Evolutionary conservation across 1,140 invertebrate genomes (phyloP), one percentile per base, ranked within the genome.

Genomic region (Oryzaephilus surinamensis): DNA sequence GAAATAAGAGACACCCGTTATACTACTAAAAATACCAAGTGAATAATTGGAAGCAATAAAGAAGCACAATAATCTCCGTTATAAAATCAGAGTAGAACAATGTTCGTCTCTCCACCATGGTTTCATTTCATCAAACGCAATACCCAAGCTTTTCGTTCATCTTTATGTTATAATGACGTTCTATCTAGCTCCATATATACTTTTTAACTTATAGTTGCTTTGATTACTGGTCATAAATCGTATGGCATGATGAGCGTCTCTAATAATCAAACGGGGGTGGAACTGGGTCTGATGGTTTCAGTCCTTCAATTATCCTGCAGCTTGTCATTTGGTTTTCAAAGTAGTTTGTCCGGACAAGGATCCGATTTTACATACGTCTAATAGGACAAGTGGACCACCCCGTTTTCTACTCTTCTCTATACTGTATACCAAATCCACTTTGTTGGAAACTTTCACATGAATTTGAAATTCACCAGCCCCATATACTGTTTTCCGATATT

Each of bases 311-410:
- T 43, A 43, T 43, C 41, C 41, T 34, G 33, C 28, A 43, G 41
- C 41, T 43, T 43, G 33, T 43, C 41, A 43, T 43, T 43, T 43
- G 41, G 33, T 43, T 43, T 43, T 43, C 41, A 43, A 43, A 43
- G 41, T 20, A 43, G 41, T 34, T 33, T 11, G 17, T 29, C 21
- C 27, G 30, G 41, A 15, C 32, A 26, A n/a, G 24, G 33, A 27
- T 28, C 20, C 31, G 26, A 27, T 21, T 43, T 43, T 43, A 33
- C 41, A 43, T 43, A 43, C 37, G 33, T 34, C 33, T 43, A 24
- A 37, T 43, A 30, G 32, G n/a, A n/a, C n/a, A n/a, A n/a, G n/a
- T n/a, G n/a, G n/a, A n/a, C n/a, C n/a, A n/a, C n/a, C n/a, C n/a
- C n/a, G n/a, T n/a, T n/a, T n/a, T n/a, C n/a, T n/a, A n/a, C n/a